phyloP scores from a whole-genome alignment of 1,140 invertebrate species.

The Whitmania pigra region DNA sequence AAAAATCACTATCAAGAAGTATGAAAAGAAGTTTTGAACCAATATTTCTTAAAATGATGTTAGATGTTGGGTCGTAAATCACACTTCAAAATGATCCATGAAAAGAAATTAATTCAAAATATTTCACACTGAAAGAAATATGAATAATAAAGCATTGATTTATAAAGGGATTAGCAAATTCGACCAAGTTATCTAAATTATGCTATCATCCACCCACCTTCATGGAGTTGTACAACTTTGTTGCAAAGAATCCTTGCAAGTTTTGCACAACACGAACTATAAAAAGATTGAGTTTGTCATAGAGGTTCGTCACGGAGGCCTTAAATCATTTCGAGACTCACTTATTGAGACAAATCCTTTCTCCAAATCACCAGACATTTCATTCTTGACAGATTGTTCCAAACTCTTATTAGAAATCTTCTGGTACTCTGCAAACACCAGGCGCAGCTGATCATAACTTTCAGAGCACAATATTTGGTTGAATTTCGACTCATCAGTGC shows the following conservation, averaged over 20 bases:
- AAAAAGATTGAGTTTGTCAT: conserved; percentile 9
- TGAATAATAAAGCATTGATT: too few species aligned
- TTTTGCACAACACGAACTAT: conserved; percentile 37
- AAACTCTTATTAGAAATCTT: conserved; percentile 33
- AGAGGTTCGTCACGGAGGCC: neutral
- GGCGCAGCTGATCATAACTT: conserved; percentile 37
- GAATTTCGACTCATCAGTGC: conserved; percentile 46
- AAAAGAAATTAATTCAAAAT: neutral
- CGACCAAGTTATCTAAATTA: too few species aligned
- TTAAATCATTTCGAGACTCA: conserved; percentile 26
- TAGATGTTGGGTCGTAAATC: neutral
- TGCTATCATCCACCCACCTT: conserved; percentile 31
- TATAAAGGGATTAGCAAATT: too few species aligned
- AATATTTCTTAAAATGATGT: neutral
- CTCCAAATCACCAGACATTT: conserved; percentile 43
- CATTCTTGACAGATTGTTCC: conserved; percentile 37
- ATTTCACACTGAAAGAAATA: too few species aligned
- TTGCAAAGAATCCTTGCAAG: conserved; percentile 39
- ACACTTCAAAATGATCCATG: conserved; percentile 1
- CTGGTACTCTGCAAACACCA: conserved; percentile 40
- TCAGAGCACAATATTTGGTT: conserved; percentile 37
- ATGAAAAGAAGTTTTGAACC: neutral
- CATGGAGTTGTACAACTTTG: conserved; percentile 40
- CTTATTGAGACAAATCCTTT: conserved; percentile 38
- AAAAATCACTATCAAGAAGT: neutral